A percentile compares a stretch with the other conserved stretches of the same genome.
Conservation (phyloP, 1,140 invertebrate species). For the Triops longicaudatus region DNA sequence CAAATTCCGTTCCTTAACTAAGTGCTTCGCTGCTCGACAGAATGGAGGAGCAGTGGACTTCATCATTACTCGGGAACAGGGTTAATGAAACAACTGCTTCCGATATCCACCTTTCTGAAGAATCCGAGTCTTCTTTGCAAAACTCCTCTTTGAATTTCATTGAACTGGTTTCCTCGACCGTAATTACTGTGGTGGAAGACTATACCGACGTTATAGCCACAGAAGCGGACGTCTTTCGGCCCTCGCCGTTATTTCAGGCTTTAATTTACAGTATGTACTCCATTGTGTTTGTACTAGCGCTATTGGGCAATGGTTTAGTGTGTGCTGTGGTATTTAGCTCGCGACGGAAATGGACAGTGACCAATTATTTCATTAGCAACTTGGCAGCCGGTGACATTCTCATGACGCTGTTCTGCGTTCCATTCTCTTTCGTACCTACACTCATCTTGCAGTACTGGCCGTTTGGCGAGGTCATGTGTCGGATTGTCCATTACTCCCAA, state of each 20-base stretch:
- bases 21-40: neutral
- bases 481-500: conserved; percentile 61
- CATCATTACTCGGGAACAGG: neutral
- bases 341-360: conserved; percentile 73
- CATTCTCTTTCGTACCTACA: conserved; percentile 68
- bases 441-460: conserved; percentile 72
- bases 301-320: conserved; percentile 69
- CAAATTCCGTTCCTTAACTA: neutral
- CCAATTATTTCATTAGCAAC: conserved; percentile 80
- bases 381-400: conserved; percentile 73
- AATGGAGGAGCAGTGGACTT: neutral
- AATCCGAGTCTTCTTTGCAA: neutral
- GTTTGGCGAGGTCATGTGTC: conserved; percentile 66
- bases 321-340: conserved; percentile 69
- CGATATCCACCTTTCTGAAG: neutral
- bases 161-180: neutral
- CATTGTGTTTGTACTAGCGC: conserved; percentile 59
- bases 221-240: neutral
- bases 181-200: neutral
- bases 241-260: conserved; percentile 45
- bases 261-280: conserved; percentile 64
- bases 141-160: neutral
- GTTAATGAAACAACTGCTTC: neutral
- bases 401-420: conserved; percentile 77
- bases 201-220: neutral